These are phyloP conservation scores for Sinohyriopsis cumingii DNA, from an alignment of 2,888 invertebrate species.

Conservation along the genomic window DNA sequence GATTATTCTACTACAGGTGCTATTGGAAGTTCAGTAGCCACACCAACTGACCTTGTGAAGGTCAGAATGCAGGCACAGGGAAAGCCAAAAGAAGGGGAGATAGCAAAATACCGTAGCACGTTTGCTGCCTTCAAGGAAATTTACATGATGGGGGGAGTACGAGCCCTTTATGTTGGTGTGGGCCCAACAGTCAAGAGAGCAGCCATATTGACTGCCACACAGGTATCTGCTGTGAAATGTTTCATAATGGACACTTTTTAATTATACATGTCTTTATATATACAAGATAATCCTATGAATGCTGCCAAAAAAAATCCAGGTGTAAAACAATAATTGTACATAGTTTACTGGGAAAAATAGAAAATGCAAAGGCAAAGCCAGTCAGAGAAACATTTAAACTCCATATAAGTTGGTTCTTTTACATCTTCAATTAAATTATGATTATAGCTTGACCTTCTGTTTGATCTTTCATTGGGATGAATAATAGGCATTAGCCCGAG, in stretches of 20 bases:
- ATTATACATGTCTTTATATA: no score
- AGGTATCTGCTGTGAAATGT: slow-evolving; percentile 33
- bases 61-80: slow-evolving; percentile 61
- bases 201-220: slow-evolving; percentile 63
- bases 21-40: slow-evolving; percentile 60
- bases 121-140: slow-evolving; percentile 51
- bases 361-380: no score
- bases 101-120: slow-evolving; percentile 43
- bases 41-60: slow-evolving; percentile 64
- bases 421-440: no score
- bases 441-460: no score
- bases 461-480: no score
- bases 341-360: no score
- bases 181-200: slow-evolving; percentile 63
- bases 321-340: no score
- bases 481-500: no score
- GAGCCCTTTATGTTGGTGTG: slow-evolving; percentile 55
- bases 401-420: no score
- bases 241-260: background rate
- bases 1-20: slow-evolving; percentile 37
- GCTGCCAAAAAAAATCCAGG: no score
- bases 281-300: no score
- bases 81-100: slow-evolving; percentile 25
- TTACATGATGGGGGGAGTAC: slow-evolving; percentile 44
- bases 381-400: no score